Base-by-base conservation (phyloP, 2,888 invertebrate genomes). In the Cactoblastis cactorum region DNA sequence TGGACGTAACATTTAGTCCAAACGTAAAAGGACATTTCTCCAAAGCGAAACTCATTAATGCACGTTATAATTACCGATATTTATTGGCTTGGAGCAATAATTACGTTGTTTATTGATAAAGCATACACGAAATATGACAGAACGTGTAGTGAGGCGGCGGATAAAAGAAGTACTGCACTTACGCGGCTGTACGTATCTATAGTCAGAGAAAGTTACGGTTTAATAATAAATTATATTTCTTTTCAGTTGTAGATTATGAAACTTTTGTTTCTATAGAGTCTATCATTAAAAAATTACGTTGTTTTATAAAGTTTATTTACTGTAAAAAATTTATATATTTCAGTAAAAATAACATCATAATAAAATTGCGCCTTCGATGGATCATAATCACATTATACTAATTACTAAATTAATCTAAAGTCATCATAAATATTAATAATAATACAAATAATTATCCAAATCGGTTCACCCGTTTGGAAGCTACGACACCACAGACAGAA, bases 91-190 rank as follows among this genome's bases (percentile, higher is more conserved):
- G 50, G 49, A 48, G 50, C 54, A 51, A 17, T 58, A 62, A 62
- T 65, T 58, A 61, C 62, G 65, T 68, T 74, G 76, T 70, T 75
- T 80, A 82, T 83, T 79, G 80, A 80, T 78, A 82, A 80, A 80
- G 77, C 71, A 70, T 67, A 78, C 79, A 81, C 66, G 67, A 78
- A 80, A 82, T 84, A 82, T 83, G 85, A 85, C 78, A 76, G 70
- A 55, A 71, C 68, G 55, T 56, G 62, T 66, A 58, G 62, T 65
- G 76, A 71, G 80, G 81, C 70, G 69, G 43, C 69, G 82, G 82
- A 86, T 86, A 83, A 86, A 85, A 80, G 84, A 67, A 74, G 72
- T 77, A 72, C 82, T 85, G 86, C 86, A 84, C 85, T 88, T 86
- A 86, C 85, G 83, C 84, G 78, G 64, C 55, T 63, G 60, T 53